phyloP scores from a whole-genome alignment of 2,888 invertebrate species.

The Strigamia crassipes region DNA sequence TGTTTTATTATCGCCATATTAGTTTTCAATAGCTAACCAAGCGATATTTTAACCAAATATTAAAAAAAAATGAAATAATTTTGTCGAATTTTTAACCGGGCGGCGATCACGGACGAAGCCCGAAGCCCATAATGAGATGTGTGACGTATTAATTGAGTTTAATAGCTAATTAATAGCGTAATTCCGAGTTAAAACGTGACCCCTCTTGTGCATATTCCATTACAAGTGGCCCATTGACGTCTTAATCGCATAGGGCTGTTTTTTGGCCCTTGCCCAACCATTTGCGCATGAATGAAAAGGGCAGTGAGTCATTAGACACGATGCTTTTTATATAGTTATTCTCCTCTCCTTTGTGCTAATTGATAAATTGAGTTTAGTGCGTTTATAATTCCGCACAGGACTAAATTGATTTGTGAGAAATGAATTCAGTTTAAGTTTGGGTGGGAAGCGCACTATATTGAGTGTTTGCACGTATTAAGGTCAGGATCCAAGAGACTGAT shows the following conservation, averaged over 20 bases:
- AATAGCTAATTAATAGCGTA: conserved; percentile 14
- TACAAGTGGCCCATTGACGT: conserved; percentile 16
- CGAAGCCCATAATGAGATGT: too few species aligned
- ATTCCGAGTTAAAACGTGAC: background rate
- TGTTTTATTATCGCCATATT: too few species aligned
- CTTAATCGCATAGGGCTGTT: background rate
- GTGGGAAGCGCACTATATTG: background rate
- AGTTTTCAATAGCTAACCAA: too few species aligned
- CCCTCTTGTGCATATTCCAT: background rate
- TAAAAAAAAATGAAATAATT: too few species aligned
- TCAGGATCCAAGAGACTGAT: conserved; percentile 34
- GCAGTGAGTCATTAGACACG: background rate
- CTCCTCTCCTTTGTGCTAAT: background rate
- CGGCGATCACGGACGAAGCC: too few species aligned
- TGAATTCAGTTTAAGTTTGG: background rate
- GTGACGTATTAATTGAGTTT: background rate
- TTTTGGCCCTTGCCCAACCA: conserved; percentile 8
- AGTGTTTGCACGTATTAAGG: conserved; percentile 37
- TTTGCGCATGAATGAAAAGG: conserved; percentile 29
- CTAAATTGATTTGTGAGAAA: conserved; percentile 31
- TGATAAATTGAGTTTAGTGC: conserved; percentile 16
- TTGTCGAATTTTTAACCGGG: too few species aligned
- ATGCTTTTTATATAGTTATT: background rate
- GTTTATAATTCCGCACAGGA: background rate
- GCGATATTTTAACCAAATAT: too few species aligned